phyloP scores from a whole-genome alignment of 2,888 invertebrate species.

The Listrodromus nycthemerus region DNA sequence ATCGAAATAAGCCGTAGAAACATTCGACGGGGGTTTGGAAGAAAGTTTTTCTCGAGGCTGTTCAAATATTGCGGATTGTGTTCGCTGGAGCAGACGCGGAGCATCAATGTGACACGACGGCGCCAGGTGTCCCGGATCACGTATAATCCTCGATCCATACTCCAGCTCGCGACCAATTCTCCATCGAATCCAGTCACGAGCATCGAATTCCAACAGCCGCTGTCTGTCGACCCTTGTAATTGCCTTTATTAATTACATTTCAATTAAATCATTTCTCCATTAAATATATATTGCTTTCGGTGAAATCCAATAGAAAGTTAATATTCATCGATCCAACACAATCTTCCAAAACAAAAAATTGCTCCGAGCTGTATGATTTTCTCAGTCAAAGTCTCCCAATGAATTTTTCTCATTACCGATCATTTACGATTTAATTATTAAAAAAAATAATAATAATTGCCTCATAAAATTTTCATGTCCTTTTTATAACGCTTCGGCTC shows the following conservation, averaged over 20 bases:
- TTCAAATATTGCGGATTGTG: slow-evolving; percentile 10
- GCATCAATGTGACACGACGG: slow-evolving; percentile 7
- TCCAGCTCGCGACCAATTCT: neutral
- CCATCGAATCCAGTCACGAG: slow-evolving; percentile 3
- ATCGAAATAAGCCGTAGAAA: neutral
- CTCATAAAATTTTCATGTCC: neutral
- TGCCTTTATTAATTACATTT: slow-evolving; percentile 2
- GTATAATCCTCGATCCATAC: slow-evolving; percentile 1
- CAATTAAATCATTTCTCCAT: neutral
- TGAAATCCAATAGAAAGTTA: neutral
- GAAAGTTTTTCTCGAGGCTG: neutral
- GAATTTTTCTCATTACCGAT: neutral
- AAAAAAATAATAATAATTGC: neutral
- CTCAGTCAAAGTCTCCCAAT: neutral
- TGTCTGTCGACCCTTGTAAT: neutral
- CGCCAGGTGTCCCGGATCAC: slow-evolving; percentile 11
- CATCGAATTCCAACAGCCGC: neutral
- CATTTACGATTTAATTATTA: neutral
- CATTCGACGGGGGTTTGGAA: neutral
- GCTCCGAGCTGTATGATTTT: neutral
- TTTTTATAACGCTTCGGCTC: neutral
- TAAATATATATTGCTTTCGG: neutral
- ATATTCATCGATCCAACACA: neutral
- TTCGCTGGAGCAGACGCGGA: neutral
- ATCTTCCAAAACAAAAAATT: neutral